Base-by-base conservation (phyloP, 2,888 invertebrate genomes). In the Cloeon dipterum region DNA sequence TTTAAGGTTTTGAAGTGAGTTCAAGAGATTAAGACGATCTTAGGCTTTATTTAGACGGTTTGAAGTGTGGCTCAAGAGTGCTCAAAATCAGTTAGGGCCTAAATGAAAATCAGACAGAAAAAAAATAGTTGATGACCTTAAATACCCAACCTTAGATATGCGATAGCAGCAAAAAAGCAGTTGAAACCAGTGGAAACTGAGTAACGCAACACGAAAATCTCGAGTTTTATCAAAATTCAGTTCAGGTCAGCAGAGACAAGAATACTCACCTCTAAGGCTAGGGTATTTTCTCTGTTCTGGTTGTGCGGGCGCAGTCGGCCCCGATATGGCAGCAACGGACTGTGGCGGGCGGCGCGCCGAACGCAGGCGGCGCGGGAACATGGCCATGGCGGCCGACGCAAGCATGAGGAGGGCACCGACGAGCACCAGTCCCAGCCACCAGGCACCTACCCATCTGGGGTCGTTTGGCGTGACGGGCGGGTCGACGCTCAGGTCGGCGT, bases 401-500 rank as follows among this genome's bases (percentile, higher is more conserved):
- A 89, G 47, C 54, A 88, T 68, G 50, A 91, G 70, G 47, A 86
- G 65, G 2, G 72, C 69, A 2, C 88, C 79, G 49, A 89, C 85
- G 48, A 89, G 63, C 43, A 86, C 77, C 53, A 85, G 66, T 34
- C 85, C 89, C 40, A 94, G 63, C 93, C 93, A 94, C 93, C 93
- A 94, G 32, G 93, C 93, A 35, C 93, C 91, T 34, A 93, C 79
- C 88, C 89, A 93, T 56, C 78, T 65, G 4, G 83, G 81, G 59
- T 88, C 83, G 26, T 68, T 69, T 36, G 75, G 71, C 45, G 73
- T 71, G 48, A 79, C 77, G 44, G 72, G 73, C 1, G 81, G 78
- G 52, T 72, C 67, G 10, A 62, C 57, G 3, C 75, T 64, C 16
- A 86, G 70, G 56, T 86, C 73, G 26, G 82, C 85, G 57, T 86